Percentiles rank a stretch among this genome's conserved stretches.
phyloP scores from a whole-genome alignment of 2,888 invertebrate genomes.

The Lasioglossum pauxillum region DNA sequence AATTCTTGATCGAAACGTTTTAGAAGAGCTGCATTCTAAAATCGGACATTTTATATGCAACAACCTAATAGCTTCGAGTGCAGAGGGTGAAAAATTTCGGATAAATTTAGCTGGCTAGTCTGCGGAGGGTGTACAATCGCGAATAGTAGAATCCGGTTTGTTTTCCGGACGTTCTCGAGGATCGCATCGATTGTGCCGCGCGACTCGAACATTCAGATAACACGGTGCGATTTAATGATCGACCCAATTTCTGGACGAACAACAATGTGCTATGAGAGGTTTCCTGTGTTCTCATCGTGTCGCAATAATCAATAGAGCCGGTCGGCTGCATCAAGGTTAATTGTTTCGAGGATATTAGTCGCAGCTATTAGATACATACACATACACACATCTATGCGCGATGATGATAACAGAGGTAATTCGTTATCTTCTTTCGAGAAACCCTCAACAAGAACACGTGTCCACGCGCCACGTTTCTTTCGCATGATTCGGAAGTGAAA shows the following conservation, averaged over 20 bases:
- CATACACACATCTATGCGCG: not conserved
- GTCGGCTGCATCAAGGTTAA: slow-evolving; percentile 54
- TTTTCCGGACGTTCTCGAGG: slow-evolving; percentile 12
- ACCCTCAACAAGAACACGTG: too few species aligned
- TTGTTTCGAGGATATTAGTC: slow-evolving; percentile 37
- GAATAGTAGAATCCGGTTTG: not conserved
- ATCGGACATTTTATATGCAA: too few species aligned
- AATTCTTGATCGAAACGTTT: too few species aligned
- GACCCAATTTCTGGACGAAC: slow-evolving; percentile 42
- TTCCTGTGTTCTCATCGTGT: slow-evolving; percentile 40
- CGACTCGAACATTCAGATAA: slow-evolving; percentile 35
- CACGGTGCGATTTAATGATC: slow-evolving; percentile 42
- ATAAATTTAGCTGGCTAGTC: not conserved
- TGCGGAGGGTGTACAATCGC: not conserved
- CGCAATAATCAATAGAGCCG: slow-evolving; percentile 51
- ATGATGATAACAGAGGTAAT: not conserved
- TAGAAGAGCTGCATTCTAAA: too few species aligned
- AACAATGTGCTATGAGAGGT: slow-evolving; percentile 47
- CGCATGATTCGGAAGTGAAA: too few species aligned
- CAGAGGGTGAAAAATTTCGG: not conserved
- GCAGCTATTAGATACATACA: slow-evolving; percentile 17
- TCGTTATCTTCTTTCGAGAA: too few species aligned
- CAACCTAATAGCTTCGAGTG: not conserved
- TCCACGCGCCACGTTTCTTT: too few species aligned
- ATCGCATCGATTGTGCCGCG: slow-evolving; percentile 25